Evolutionary conservation across 2,113 vertebrate species (phyloP).

Genomic region (Erythrolamprus reginae): DNA sequence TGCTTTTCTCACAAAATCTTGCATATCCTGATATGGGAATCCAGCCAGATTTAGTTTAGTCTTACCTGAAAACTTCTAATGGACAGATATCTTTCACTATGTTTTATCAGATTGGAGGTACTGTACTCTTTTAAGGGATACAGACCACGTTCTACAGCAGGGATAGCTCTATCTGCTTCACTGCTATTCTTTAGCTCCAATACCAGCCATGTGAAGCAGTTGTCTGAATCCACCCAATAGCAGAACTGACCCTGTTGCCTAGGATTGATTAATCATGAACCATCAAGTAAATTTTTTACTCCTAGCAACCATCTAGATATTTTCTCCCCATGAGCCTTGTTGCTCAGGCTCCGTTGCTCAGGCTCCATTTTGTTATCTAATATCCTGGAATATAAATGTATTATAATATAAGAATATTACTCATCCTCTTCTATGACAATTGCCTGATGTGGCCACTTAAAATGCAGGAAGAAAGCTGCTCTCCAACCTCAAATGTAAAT

Average conservation of each 20-base stretch:
- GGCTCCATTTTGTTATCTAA: neutral
- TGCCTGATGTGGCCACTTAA: neutral
- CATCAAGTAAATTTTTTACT: neutral
- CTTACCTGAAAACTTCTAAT: neutral
- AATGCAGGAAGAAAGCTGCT: neutral
- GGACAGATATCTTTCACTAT: neutral
- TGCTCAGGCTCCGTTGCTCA: neutral
- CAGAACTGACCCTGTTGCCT: neutral
- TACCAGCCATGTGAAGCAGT: neutral
- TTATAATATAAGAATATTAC: neutral
- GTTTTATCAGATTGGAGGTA: neutral
- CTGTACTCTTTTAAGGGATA: neutral
- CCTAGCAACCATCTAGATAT: neutral
- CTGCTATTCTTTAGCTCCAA: neutral
- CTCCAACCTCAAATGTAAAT: neutral
- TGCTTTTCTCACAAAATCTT: neutral
- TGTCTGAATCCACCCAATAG: neutral
- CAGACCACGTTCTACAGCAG: neutral
- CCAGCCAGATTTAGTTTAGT: neutral
- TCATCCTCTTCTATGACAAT: neutral
- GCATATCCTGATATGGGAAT: neutral
- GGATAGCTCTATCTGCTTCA: neutral
- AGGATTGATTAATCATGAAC: neutral
- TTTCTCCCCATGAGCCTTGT: neutral
- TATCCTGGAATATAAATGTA: neutral